These are phyloP conservation scores for Macrosiphum euphorbiae DNA, from an alignment of 2,888 invertebrate species.

Conservation along the genomic window DNA sequence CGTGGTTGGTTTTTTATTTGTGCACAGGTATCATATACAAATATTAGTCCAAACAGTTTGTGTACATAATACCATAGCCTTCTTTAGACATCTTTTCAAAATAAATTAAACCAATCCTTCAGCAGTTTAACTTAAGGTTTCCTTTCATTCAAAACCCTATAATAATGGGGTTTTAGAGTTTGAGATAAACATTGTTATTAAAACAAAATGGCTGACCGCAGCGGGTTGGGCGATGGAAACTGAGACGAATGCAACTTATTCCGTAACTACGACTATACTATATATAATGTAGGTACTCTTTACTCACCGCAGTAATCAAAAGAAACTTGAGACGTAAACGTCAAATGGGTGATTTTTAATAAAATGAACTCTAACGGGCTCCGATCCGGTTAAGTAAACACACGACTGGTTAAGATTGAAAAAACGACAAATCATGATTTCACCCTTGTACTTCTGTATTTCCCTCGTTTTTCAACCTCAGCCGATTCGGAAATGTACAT, in stretches of 20 bases:
- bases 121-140: background rate
- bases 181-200: conserved; percentile 51
- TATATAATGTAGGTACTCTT: background rate
- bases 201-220: conserved; percentile 55
- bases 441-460: background rate
- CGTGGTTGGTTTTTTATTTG: background rate
- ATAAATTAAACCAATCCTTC: background rate
- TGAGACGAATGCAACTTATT: background rate
- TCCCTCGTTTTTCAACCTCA: background rate
- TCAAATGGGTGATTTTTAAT: conserved; percentile 40
- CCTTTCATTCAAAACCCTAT: background rate
- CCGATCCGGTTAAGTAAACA: conserved; percentile 39
- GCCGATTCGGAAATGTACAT: background rate
- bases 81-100: background rate
- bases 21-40: background rate
- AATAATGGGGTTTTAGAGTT: conserved; percentile 28
- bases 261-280: background rate
- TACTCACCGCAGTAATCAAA: conserved; percentile 14
- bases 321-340: conserved; percentile 53
- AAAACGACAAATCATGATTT: conserved; percentile 27
- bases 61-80: background rate
- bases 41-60: background rate
- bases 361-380: conserved; percentile 45
- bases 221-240: background rate
- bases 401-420: background rate